Evolutionary conservation across 2,888 invertebrate genomes (phyloP), one percentile per base, ranked within the genome.

Genomic region (Beris morrisii): DNA sequence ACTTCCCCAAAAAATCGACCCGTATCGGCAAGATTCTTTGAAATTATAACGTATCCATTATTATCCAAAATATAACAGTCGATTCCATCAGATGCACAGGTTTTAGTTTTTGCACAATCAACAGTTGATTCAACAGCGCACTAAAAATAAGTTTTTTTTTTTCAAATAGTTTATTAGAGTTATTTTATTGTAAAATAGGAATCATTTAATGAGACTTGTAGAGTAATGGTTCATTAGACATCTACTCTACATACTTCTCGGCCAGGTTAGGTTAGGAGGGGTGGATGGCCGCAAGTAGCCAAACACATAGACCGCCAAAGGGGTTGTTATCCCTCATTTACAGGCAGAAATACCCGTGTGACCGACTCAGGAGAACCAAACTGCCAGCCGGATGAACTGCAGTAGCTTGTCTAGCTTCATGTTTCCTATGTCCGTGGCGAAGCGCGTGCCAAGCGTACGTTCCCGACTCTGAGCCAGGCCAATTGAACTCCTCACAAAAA

Each of bases 1-100:
- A 95, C 86, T 76, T 90, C 91, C 1, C 95, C 96, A 75, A 95
- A 92, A 79, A 95, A 95, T 74, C 86, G 86, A 3, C 96, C 96
- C 0, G 92, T 91, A 68, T 92, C 86, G 45, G 81, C 83, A 0
- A 83, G 79, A 65, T 88, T 85, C 74, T 93, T 88, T 13, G 92
- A 90, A n/a, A 90, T 87, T 2, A 93, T 81, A 15, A 95, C 85
- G 82, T 91, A 96, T 4, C 93, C 96, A 75, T 95, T 93, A 78
- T 92, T 93, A 78, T 96, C 96, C 46, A 96, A 82, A 48, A 96
- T 84, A 75, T 88, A 95, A 74, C 95, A 95, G 69, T 90, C 89
- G 76, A 91, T 84, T 66, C 85, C 85, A 53, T 86, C 86, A 2
- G 88, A 85, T 45, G 83, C 84, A 74, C 89, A 89, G 0, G 87